A percentile compares a stretch with the other conserved stretches of the same genome.
Evolutionary conservation across 2,888 invertebrate species (phyloP).

Genomic region (Xestia rhomboidea): DNA sequence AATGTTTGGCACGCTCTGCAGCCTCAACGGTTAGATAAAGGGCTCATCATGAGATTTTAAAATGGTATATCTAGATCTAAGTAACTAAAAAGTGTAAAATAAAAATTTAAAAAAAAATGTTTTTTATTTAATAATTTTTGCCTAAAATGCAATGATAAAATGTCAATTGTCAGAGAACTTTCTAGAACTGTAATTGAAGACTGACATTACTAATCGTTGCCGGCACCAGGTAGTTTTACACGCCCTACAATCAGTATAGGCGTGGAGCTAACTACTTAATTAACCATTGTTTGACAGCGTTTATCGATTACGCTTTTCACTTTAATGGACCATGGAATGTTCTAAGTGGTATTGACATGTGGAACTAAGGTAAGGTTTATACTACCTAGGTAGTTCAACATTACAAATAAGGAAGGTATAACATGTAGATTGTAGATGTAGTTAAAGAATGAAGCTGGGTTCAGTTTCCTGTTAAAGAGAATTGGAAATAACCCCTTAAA

Average conservation of each 20-base stretch:
- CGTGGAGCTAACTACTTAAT: conserved; percentile 43
- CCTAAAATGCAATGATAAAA: background rate
- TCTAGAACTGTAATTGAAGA: conserved; percentile 1
- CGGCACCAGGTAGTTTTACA: conserved; percentile 10
- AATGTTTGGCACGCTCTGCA: too few relatives aligned
- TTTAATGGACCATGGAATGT: conserved; percentile 47
- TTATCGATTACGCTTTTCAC: conserved; percentile 45
- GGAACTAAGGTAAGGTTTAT: conserved; percentile 4
- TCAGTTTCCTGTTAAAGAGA: background rate
- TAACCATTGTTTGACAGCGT: conserved; percentile 48
- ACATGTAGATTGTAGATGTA: too few relatives aligned
- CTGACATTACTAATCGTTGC: conserved; percentile 27
- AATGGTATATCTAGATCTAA: too few relatives aligned
- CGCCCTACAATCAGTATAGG: conserved; percentile 36
- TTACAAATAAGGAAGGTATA: background rate
- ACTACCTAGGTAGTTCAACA: background rate
- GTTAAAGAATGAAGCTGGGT: background rate
- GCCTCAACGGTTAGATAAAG: too few relatives aligned
- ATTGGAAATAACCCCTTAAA: background rate
- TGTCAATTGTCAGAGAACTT: background rate
- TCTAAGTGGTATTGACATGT: conserved; percentile 33
- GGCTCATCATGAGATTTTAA: too few relatives aligned
- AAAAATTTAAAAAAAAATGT: too few relatives aligned
- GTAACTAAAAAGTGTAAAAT: too few relatives aligned
- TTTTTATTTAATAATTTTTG: too few relatives aligned